Base-by-base conservation (phyloP, 2,888 invertebrate species). In the Acronicta psi region DNA sequence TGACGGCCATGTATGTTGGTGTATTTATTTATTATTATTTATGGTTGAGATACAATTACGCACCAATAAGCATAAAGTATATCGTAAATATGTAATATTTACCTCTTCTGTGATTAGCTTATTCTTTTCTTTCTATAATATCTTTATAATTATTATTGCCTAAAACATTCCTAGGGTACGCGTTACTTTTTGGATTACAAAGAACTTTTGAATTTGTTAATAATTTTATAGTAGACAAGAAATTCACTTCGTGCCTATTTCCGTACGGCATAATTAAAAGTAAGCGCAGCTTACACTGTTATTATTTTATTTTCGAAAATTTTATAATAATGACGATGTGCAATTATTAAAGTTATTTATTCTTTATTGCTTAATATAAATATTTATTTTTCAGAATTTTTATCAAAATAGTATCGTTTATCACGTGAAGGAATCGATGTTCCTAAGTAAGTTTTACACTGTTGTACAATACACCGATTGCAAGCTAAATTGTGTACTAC, bases 271-370 rank as follows among this genome's bases (percentile, higher is more conserved):
- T 82, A 77, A 78, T 74, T 70, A 61, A 74, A 79, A 69, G 87
- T 83, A 85, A 90, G 92, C 91, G 73, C 88, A 89, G 92, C 92
- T 92, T 88, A 81, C 86, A 59, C 63, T 82, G 71, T 81, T 82
- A 84, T 78, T 86, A 84, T 88, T 88, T 85, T 87, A 87, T 90
- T 90, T 84, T 89, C 83, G 85, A 91, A 88, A 87, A 81, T 82
- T 89, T 90, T 90, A 91, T 88, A 81, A 82, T 86, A 82, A 87
- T 80, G 80, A 87, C 79, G 79, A 88, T 88, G 93, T 93, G 92
- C 92, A 93, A 93, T 93, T 89, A 88, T 93, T 89, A 88, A 88
- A 84, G 85, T 88, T 91, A 92, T 92, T 93, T 92, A 92, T 91
- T 92, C 76, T 88, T 86, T 89, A 90, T 87, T 78, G 91, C 92